Conservation (phyloP, 2,888 invertebrate genomes). For the Chloroclystis v-ata region DNA sequence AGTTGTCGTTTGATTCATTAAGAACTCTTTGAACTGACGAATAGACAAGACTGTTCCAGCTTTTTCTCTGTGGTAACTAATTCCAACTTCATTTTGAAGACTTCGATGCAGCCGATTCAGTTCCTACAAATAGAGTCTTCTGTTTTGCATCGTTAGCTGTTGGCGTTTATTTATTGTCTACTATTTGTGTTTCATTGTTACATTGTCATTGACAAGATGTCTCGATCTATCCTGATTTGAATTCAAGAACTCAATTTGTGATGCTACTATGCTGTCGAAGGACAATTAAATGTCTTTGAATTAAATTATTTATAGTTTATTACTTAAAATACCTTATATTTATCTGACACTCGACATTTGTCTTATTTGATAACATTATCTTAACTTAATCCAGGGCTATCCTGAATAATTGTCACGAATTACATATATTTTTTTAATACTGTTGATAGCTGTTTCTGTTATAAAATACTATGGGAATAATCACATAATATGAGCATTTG, state of each 20-base stretch:
- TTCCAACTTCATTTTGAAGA: background rate
- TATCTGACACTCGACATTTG: too few relatives aligned
- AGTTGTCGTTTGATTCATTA: conserved; percentile 75
- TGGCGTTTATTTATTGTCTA: conserved; percentile 34
- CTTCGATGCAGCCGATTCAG: conserved; percentile 21
- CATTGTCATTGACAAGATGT: conserved; percentile 40
- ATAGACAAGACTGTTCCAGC: conserved; percentile 29
- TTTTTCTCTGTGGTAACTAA: background rate
- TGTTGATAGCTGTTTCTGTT: too few relatives aligned
- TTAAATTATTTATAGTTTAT: too few relatives aligned
- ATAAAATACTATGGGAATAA: too few relatives aligned
- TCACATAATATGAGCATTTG: too few relatives aligned
- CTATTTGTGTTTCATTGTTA: conserved; percentile 30
- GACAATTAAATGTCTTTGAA: too few relatives aligned
- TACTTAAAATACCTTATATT: too few relatives aligned
- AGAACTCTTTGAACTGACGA: conserved; percentile 70
- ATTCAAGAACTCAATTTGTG: background rate
- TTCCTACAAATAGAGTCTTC: conserved; percentile 34
- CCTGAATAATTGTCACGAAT: too few relatives aligned
- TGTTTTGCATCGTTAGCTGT: conserved; percentile 42
- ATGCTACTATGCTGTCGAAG: too few relatives aligned
- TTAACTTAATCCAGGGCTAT: too few relatives aligned
- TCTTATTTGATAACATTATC: too few relatives aligned
- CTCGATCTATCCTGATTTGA: conserved; percentile 23
- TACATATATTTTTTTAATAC: too few relatives aligned